Evolutionary conservation across 2,113 vertebrate species (phyloP), one percentile per base, ranked within the genome.

Genomic region (Chaetodon trifascialis): DNA sequence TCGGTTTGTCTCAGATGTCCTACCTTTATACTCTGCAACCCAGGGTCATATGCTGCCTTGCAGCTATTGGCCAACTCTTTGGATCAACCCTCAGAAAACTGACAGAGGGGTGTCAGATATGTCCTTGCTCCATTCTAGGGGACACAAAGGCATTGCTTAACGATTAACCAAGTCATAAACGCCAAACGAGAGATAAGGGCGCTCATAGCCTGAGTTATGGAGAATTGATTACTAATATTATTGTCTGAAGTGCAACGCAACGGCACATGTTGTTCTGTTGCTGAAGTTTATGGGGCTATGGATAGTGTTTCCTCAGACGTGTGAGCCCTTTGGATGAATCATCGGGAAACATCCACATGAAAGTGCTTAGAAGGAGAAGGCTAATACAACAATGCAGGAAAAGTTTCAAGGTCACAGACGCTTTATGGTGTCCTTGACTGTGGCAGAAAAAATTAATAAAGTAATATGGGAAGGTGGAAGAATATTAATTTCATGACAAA

Each of bases 81-180:
- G 82, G 88, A 90, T 92, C 93, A 92, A 90, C 92, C 90, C 82
- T 93, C 82, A 91, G 80, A 84, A 89, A 85, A 71, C 63, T 25
- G 81, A 83, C 84, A 80, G 36, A 84, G 89, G 88, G 93, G 86
- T 91, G 87, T 91, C 88, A 92, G 67, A 90, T 89, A 93, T 92
- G 93, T 93, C 94, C 94, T 94, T 91, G 90, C 92, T 95, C 86
- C 89, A 92, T 94, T 86, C 86, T 72, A 89, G 76, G 82, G 89
- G 93, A 94, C 92, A 90, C 90, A 93, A 91, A 92, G 91, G 69
- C 87, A 74, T 92, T 89, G 94, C 89, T 95, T 95, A 95, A 95
- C 83, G 56, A 95, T 96, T 96, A 95, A 95, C 95, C 69, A 83
- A 89, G 93, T 88, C 93, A 93, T 95, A 94, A 95, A 96, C 65